Percentiles rank a stretch among this genome's conserved stretches.
Evolutionary conservation across 2,888 invertebrate species (phyloP).

Genomic region (Synanthedon vespiformis): DNA sequence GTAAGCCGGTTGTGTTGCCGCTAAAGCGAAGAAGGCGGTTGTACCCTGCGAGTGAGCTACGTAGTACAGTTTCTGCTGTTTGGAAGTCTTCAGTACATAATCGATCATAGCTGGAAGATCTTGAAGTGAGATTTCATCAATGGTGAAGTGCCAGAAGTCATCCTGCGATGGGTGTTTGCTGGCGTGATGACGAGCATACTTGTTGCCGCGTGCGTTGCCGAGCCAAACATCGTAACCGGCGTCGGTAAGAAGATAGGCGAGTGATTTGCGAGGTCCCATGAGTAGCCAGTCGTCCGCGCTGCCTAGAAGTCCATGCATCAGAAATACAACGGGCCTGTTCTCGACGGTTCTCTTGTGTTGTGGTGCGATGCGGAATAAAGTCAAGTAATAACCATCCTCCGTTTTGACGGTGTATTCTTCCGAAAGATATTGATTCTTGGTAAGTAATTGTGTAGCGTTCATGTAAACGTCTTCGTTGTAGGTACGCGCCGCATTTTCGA

Average conservation of each 20-base stretch:
- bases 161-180: constrained; percentile 40
- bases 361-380: constrained; percentile 50
- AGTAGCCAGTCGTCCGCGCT: constrained; percentile 78
- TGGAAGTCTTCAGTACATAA: constrained; percentile 34
- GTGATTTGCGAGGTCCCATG: constrained; percentile 69
- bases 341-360: constrained; percentile 21
- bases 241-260: constrained; percentile 46
- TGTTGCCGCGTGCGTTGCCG: constrained; percentile 55
- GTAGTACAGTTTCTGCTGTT: constrained; percentile 44
- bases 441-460: constrained; percentile 41
- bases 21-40: constrained; percentile 46
- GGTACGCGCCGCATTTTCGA: constrained; percentile 17
- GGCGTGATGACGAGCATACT: constrained; percentile 43
- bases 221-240: constrained; percentile 61
- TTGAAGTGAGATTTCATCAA: constrained; percentile 51
- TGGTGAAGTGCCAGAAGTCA: constrained; percentile 59
- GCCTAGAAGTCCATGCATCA: constrained; percentile 76
- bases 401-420: constrained; percentile 50
- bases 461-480: constrained; percentile 24
- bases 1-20: constrained; percentile 40
- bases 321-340: constrained; percentile 50
- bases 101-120: constrained; percentile 61
- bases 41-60: constrained; percentile 48
- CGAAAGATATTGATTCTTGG: constrained; percentile 39
- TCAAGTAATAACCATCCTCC: constrained; percentile 56